A percentile compares a stretch with the other conserved stretches of the same genome.
These are phyloP conservation scores for Leptogaster cylindrica DNA, from an alignment of 2,888 invertebrate genomes.

Conservation along the genomic window DNA sequence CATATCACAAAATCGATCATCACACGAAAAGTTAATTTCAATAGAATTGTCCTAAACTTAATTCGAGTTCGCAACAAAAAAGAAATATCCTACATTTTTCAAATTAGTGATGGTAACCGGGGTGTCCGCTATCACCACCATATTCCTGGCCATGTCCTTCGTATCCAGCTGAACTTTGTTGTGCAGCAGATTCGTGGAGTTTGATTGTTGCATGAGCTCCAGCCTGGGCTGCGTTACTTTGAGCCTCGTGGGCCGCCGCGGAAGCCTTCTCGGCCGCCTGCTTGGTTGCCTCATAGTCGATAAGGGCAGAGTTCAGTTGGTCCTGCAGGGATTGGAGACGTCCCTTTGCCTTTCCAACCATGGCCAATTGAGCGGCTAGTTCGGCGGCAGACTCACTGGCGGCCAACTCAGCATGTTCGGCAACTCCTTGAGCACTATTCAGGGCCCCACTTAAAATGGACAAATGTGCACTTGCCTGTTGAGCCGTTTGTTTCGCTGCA, in stretches of 20 bases:
- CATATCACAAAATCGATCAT: conserved; percentile 26
- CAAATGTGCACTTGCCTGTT: conserved; percentile 73
- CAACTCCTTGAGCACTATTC: conserved; percentile 77
- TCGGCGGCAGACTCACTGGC: conserved; percentile 78
- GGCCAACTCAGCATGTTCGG: conserved; percentile 75
- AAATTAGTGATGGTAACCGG: conserved; percentile 23
- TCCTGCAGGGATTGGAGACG: conserved; percentile 71
- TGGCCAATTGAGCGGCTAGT: conserved; percentile 76
- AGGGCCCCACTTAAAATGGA: conserved; percentile 74
- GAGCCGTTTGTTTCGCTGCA: conserved; percentile 71
- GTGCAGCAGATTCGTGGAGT: conserved; percentile 52
- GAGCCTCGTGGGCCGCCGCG: conserved; percentile 73
- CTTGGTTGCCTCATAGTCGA: conserved; percentile 79
- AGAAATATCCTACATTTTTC: no score
- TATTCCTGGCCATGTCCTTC: conserved; percentile 25
- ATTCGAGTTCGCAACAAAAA: background rate
- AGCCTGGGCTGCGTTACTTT: conserved; percentile 61
- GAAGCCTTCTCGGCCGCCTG: conserved; percentile 73
- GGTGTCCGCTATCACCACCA: conserved; percentile 18
- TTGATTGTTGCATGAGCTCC: conserved; percentile 72
- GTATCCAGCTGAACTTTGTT: background rate
- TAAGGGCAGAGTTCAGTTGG: conserved; percentile 72
- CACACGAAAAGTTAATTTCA: conserved; percentile 24
- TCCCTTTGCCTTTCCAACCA: conserved; percentile 77
- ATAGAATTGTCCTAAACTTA: conserved; percentile 20